Base-by-base conservation (phyloP, 2,113 vertebrate genomes). In the Pavo muticus region DNA sequence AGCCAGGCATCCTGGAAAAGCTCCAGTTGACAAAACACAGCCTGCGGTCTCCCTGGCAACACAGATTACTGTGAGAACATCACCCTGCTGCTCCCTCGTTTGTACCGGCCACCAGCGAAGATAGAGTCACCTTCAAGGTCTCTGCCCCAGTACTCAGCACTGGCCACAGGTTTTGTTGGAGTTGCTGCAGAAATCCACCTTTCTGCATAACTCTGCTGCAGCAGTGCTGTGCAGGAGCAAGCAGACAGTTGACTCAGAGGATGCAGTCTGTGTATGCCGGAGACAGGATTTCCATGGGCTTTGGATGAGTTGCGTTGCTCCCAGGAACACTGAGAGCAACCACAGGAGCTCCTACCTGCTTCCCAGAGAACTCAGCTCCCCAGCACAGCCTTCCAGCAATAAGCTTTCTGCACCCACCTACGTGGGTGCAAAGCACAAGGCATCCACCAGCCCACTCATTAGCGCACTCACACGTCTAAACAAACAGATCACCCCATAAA, bases 1-100 rank as follows among this genome's bases (percentile, higher is more conserved):
- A 95, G 24, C 24, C 57, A 69, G 86, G 77, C 88, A 84, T 75
- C 45, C 88, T 95, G 90, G 76, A 93, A 94, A 95, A 86, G 76
- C 73, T 95, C 85, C 87, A 93, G 83, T 81, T 95, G 84, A 96
- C 84, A 94, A 95, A 90, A 84, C 73, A 83, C 82, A 88, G 86
- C 81, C 70, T 88, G 73, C 54, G 70, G 88, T 95, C 93, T 95
- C 91, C 95, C 88, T 95, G 50, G 95, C 93, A 93, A 96, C 94
- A 72, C 90, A 0, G 37, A 95, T 95, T 90, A 87, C 70, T 65
- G 61, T 54, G 54, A 90, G 81, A 90, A 93, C 91, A 92, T 91
- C 93, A 84, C 92, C 80, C 48, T 39, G 24, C 76, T 90, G 93
- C 83, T 93, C 83, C 35, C 80, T 90, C 67, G 1, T 90, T 95